Evolutionary conservation across 2,888 invertebrate species (phyloP).

Genomic region (Chrysomela aeneicollis): DNA sequence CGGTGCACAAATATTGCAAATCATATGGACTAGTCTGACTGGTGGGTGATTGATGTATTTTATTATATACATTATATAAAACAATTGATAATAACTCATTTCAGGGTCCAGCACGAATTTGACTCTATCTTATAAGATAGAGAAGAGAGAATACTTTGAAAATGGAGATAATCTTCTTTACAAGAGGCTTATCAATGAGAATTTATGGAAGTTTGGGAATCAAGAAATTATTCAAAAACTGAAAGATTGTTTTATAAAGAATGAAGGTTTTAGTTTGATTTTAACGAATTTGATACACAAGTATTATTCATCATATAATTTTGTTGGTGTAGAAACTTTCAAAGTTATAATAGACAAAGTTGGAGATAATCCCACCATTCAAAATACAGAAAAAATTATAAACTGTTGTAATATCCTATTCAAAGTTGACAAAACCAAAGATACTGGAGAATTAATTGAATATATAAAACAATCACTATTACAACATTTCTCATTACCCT

Average conservation of each 20-base stretch:
- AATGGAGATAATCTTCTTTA: slow-evolving; percentile 39
- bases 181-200: slow-evolving; percentile 25
- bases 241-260: slow-evolving; percentile 22
- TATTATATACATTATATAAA: not conserved
- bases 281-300: slow-evolving; percentile 32
- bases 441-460: slow-evolving; percentile 22
- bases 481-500: slow-evolving; percentile 9
- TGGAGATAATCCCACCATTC: slow-evolving; percentile 22
- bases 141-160: slow-evolving; percentile 39
- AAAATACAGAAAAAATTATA: slow-evolving; percentile 34
- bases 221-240: slow-evolving; percentile 20
- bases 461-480: slow-evolving; percentile 19
- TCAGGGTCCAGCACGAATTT: slow-evolving; percentile 36
- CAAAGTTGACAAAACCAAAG: not conserved
- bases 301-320: slow-evolving; percentile 17
- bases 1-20: slow-evolving; percentile 42
- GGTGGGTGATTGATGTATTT: slow-evolving; percentile 28
- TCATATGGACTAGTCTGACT: slow-evolving; percentile 39
- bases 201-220: slow-evolving; percentile 34
- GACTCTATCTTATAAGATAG: slow-evolving; percentile 38
- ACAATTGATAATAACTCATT: slow-evolving; percentile 8
- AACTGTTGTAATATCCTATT: slow-evolving; percentile 36
- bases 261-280: slow-evolving; percentile 24
- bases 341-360: slow-evolving; percentile 21
- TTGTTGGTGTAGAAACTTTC: slow-evolving; percentile 21